A percentile compares a stretch with the other conserved stretches of the same genome.
Evolutionary conservation across 2,888 invertebrate genomes (phyloP).

Genomic region (Synergus japonicus): DNA sequence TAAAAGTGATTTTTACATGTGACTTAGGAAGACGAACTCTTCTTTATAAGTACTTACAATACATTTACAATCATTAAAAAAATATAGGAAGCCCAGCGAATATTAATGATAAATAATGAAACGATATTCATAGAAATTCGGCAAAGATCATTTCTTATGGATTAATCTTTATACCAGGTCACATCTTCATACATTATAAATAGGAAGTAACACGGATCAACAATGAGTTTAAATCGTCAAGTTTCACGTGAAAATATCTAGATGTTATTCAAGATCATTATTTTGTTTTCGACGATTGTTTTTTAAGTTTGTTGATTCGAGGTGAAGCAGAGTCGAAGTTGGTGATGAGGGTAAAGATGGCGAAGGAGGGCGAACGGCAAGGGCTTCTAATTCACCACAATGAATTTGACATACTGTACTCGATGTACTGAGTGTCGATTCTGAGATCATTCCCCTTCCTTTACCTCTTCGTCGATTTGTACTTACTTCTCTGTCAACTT

Average conservation of each 20-base stretch:
- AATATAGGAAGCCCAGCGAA: constrained; percentile 33
- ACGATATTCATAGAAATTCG: neutral
- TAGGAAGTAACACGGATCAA: neutral
- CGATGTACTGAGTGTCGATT: constrained; percentile 74
- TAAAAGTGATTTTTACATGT: neutral
- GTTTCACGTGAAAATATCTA: neutral
- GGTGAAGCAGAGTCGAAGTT: constrained; percentile 63
- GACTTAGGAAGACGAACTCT: constrained; percentile 7
- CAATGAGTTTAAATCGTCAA: neutral
- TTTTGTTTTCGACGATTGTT: constrained; percentile 59
- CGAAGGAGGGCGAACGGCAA: constrained; percentile 63
- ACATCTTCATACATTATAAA: neutral
- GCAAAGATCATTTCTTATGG: constrained; percentile 1
- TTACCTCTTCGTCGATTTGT: constrained; percentile 59
- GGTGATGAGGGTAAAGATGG: constrained; percentile 63
- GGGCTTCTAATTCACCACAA: constrained; percentile 72
- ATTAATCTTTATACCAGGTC: neutral
- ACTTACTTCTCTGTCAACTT: constrained; percentile 58
- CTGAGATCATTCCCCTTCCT: constrained; percentile 69
- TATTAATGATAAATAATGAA: constrained; percentile 8
- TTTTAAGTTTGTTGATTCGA: constrained; percentile 56
- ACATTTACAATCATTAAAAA: constrained; percentile 5
- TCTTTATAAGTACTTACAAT: constrained; percentile 6
- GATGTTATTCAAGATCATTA: constrained; percentile 54
- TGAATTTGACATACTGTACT: constrained; percentile 74